Evolutionary conservation across 2,113 vertebrate species (phyloP), one percentile per base, ranked within the genome.

Genomic region (Sylvietta virens): DNA sequence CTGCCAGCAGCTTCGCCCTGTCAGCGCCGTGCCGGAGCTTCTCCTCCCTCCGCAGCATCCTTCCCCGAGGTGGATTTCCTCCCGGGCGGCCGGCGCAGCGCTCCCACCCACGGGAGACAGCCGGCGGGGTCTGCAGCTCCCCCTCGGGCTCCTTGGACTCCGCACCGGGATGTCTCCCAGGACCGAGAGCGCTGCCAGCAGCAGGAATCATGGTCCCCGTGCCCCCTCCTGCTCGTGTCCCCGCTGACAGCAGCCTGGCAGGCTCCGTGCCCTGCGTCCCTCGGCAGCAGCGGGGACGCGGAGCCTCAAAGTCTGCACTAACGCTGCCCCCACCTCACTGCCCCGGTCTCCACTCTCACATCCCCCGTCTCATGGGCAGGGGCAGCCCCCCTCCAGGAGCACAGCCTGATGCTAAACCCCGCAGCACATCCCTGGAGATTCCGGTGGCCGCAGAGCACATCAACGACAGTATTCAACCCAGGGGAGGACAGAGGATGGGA

Each of bases 1-100:
- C 94, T 95, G 96, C 92, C 95, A 67, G 85, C 92, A 90, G 91
- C 94, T 72, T 80, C 12, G 15, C 81, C 91, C 83, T 51, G 81
- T 84, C 92, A 87, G 90, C 80, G 87, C 83, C 3, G 24, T 26
- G 69, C 53, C 3, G 20, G 64, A n/a, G 79, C 56, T 28, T 77
- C 89, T 61, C 73, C 87, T 94, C 73, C 58, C 80, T 73, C 82
- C 3, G 14, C 91, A 73, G 67, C 91, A 57, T 70, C 64, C 58
- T 69, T 21, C 53, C 82, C 65, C 3, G 10, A 40, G 78, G 65
- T 33, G 70, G 5, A 3, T 13, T 51, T 5, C 44, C 56, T 31
- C 33, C 53, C 5, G 13, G 45, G 54, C 45, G 28, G 51, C 35
- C 62, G 1, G 82, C 8, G 2, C 74, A 47, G 81, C 51, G 33